Percentiles rank a stretch among this genome's conserved stretches.
Conservation (phyloP, 1,140 invertebrate genomes). For the Drosophila repletoides region DNA sequence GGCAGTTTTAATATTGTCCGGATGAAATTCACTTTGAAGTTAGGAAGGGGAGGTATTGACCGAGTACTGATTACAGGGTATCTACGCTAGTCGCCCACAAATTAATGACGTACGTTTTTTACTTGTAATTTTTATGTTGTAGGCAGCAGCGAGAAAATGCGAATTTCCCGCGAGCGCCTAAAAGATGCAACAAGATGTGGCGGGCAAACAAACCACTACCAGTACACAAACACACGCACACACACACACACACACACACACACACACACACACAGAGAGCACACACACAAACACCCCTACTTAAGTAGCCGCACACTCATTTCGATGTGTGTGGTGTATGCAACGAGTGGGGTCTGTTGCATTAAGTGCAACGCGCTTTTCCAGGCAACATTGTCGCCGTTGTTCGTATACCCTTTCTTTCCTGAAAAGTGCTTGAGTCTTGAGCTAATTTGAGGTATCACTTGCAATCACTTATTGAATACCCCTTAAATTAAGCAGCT, state of each 20-base stretch:
- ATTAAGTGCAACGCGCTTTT: constrained; percentile 45
- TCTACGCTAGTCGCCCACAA: not conserved
- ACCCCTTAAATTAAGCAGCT: no score
- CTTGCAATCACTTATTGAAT: not conserved
- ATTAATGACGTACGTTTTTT: not conserved
- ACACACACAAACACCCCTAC: constrained; percentile 25
- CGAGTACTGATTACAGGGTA: no score
- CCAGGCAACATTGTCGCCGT: constrained; percentile 21
- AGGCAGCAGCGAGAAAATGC: constrained; percentile 25
- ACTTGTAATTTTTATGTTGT: constrained; percentile 20
- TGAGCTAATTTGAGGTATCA: constrained; percentile 1
- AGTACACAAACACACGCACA: constrained; percentile 24
- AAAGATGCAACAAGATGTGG: constrained; percentile 76
- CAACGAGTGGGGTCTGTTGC: constrained; percentile 11
- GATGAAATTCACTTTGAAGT: no score
- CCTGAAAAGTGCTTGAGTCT: not conserved
- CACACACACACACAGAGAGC: constrained; percentile 11
- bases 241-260: constrained; percentile 1
- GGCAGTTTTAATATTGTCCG: no score
- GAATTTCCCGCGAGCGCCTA: constrained; percentile 56
- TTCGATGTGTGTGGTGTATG: constrained; percentile 7
- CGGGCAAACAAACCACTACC: constrained; percentile 67
- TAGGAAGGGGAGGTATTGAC: no score
- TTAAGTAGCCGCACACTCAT: constrained; percentile 61
- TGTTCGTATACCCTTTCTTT: constrained; percentile 22